These are phyloP conservation scores for Oncorhynchus tshawytscha DNA, from an alignment of 2,113 vertebrate genomes.

Conservation along the genomic window DNA sequence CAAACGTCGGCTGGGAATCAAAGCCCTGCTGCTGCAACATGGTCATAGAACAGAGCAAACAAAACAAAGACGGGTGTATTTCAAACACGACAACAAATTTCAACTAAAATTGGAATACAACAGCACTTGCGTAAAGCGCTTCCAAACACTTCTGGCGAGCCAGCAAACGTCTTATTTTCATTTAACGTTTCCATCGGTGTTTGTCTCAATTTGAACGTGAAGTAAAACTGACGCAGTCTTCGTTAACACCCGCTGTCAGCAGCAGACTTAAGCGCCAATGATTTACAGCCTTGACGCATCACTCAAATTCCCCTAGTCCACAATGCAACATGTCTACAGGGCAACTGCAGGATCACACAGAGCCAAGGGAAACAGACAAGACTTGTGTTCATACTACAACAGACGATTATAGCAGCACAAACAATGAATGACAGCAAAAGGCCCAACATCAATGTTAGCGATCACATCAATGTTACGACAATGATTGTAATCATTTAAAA, in stretches of 20 bases:
- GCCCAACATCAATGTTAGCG: not conserved
- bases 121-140: not conserved
- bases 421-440: no score
- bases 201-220: conserved; percentile 38
- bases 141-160: conserved; percentile 11
- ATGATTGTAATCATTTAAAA: no score
- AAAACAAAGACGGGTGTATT: conserved; percentile 26
- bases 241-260: conserved; percentile 7
- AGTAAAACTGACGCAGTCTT: no score
- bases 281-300: conserved; percentile 24
- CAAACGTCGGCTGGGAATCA: conserved; percentile 49
- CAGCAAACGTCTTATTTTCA: conserved; percentile 26
- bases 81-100: conserved; percentile 31
- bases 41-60: conserved; percentile 15
- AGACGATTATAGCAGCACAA: not conserved
- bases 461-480: not conserved
- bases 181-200: conserved; percentile 35
- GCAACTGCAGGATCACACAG: not conserved
- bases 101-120: not conserved
- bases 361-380: conserved; percentile 12
- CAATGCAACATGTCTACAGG: conserved; percentile 11
- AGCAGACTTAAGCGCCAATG: conserved; percentile 14
- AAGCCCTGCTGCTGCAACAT: conserved; percentile 21
- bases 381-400: not conserved
- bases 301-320: conserved; percentile 11